These are phyloP conservation scores for Catocala sponsa DNA, from an alignment of 2,888 invertebrate species.

Conservation along the genomic window DNA sequence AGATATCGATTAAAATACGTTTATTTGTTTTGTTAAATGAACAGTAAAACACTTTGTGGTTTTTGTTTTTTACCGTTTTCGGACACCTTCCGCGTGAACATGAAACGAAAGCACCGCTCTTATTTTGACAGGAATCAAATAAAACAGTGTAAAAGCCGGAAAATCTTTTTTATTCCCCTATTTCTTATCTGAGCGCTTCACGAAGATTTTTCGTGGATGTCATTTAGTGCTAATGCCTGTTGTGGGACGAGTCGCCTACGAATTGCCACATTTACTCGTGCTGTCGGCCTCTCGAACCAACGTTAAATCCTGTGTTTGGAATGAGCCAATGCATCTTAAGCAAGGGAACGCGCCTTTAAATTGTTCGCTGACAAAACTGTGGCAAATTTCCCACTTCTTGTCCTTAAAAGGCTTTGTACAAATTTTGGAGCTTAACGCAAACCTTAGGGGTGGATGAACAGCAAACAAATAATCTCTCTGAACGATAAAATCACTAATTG, in stretches of 20 bases:
- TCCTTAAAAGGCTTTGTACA: slow-evolving; percentile 52
- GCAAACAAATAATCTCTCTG: slow-evolving; percentile 36
- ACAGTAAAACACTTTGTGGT: slow-evolving; percentile 9
- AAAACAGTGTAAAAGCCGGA: slow-evolving; percentile 62
- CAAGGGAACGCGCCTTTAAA: slow-evolving; percentile 76
- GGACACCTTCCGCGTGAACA: slow-evolving; percentile 19
- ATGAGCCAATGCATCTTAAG: slow-evolving; percentile 87
- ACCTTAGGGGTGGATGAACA: slow-evolving; percentile 38
- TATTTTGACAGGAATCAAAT: slow-evolving; percentile 59
- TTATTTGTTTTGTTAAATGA: slow-evolving; percentile 7
- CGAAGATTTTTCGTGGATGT: slow-evolving; percentile 83
- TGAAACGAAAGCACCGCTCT: slow-evolving; percentile 32
- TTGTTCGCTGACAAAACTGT: slow-evolving; percentile 71
- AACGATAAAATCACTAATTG: slow-evolving; percentile 37
- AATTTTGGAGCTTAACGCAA: slow-evolving; percentile 52
- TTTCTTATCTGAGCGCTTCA: slow-evolving; percentile 74
- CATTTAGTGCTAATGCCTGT: slow-evolving; percentile 86
- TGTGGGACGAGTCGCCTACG: slow-evolving; percentile 81
- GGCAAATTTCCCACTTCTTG: slow-evolving; percentile 56
- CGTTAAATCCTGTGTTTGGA: slow-evolving; percentile 82
- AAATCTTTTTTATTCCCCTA: slow-evolving; percentile 77
- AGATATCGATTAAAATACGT: background rate
- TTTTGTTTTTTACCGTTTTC: slow-evolving; percentile 15
- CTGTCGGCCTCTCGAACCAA: slow-evolving; percentile 70
- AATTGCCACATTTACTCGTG: slow-evolving; percentile 82